A percentile compares a stretch with the other conserved stretches of the same genome.
These are phyloP conservation scores for Eupithecia insigniata DNA, from an alignment of 2,888 invertebrate species.

Conservation along the genomic window DNA sequence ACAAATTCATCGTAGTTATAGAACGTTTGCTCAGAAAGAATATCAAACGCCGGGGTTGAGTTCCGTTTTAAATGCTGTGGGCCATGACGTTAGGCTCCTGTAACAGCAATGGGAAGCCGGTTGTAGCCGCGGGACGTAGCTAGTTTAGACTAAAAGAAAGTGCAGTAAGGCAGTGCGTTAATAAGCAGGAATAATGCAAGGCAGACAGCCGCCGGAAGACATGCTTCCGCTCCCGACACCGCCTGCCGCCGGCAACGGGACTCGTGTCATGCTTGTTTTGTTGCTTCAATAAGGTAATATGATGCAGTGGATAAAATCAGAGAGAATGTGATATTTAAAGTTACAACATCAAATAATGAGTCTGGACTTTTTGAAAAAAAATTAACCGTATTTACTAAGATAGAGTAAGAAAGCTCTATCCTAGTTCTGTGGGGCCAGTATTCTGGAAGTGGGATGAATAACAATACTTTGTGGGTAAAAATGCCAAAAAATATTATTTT, in stretches of 20 bases:
- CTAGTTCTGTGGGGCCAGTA: too few species aligned
- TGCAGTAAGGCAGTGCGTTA: conserved; percentile 52
- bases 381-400: too few species aligned
- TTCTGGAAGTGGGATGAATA: too few species aligned
- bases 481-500: too few species aligned
- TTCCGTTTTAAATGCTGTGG: too few species aligned
- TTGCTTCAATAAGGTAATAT: conserved; percentile 11
- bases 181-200: conserved; percentile 68
- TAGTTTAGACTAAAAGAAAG: neutral
- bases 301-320: conserved; percentile 5
- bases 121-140: neutral
- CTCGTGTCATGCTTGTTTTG: conserved; percentile 18
- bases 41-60: too few species aligned
- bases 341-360: neutral
- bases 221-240: conserved; percentile 63
- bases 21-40: too few species aligned
- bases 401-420: too few species aligned
- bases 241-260: conserved; percentile 56
- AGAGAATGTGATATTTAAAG: neutral
- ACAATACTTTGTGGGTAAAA: too few species aligned
- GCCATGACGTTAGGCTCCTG: too few species aligned
- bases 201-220: conserved; percentile 64
- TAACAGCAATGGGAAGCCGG: too few species aligned
- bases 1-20: too few species aligned
- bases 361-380: neutral